phyloP scores from a whole-genome alignment of 2,888 invertebrate genomes.

The Eustalomyia histrio region DNA sequence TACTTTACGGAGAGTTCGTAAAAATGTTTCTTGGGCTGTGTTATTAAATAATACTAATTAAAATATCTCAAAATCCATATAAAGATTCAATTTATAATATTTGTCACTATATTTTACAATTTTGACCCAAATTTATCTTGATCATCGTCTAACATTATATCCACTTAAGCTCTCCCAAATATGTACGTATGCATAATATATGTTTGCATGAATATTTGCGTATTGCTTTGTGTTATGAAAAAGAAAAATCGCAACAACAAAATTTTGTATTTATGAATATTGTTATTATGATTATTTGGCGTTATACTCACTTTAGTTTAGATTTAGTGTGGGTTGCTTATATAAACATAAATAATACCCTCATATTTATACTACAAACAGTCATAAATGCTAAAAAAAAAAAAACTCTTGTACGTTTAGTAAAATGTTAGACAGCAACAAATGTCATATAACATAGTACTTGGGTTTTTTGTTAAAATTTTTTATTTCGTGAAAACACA shows the following conservation, averaged over 20 bases:
- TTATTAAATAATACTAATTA: neutral
- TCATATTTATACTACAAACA: neutral
- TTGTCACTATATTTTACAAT: slow-evolving; percentile 33
- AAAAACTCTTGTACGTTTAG: slow-evolving; percentile 12
- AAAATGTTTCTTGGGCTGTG: no score
- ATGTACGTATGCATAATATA: neutral
- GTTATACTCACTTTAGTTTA: slow-evolving; percentile 32
- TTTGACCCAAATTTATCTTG: slow-evolving; percentile 53
- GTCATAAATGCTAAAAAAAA: slow-evolving; percentile 8
- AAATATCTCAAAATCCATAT: neutral
- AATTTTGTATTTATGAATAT: slow-evolving; percentile 16
- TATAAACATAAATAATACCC: slow-evolving; percentile 28
- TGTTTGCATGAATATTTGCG: slow-evolving; percentile 14
- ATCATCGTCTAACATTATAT: slow-evolving; percentile 36
- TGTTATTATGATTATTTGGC: slow-evolving; percentile 31
- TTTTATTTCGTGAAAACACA: slow-evolving; percentile 11
- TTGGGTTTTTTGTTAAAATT: neutral
- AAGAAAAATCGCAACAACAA: slow-evolving; percentile 38
- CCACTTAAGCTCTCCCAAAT: slow-evolving; percentile 35
- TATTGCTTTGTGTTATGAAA: slow-evolving; percentile 31
- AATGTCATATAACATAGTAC: neutral
- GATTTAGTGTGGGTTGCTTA: slow-evolving; percentile 45
- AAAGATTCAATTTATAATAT: slow-evolving; percentile 1
- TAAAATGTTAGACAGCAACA: slow-evolving; percentile 11
- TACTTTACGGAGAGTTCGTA: no score